Conservation (phyloP, 2,113 vertebrate species). For the Otocyon megalotis region DNA sequence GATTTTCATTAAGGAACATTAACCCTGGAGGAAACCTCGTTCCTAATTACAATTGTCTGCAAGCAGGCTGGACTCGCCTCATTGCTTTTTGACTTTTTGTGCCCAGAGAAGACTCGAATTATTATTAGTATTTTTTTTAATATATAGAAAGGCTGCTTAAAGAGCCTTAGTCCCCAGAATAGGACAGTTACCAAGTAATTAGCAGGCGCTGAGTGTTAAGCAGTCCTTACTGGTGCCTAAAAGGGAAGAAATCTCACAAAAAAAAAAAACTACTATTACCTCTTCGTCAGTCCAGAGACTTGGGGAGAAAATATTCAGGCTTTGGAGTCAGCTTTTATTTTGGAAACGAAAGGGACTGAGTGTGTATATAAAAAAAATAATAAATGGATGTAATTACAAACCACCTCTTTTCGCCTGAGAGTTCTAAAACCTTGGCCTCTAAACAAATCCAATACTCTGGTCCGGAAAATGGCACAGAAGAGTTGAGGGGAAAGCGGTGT, state of each 20-base stretch:
- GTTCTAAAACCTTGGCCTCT: conserved; percentile 50
- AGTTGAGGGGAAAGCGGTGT: not conserved
- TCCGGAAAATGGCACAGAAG: conserved; percentile 21
- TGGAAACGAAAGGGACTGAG: not conserved
- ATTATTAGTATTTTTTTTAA: not conserved
- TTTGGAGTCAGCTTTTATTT: conserved; percentile 60
- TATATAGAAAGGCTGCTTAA: not conserved
- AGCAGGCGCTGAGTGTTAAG: not conserved
- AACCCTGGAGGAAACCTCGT: not conserved
- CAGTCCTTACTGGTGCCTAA: not conserved
- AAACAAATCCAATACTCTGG: conserved; percentile 45
- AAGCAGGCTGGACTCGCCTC: not conserved
- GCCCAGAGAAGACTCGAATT: not conserved
- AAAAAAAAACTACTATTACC: conserved; percentile 38
- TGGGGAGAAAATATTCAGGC: not conserved
- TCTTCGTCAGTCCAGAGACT: not conserved
- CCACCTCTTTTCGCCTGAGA: not conserved
- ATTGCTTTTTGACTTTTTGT: not conserved
- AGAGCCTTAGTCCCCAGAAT: not conserved
- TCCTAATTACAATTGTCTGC: conserved; percentile 33
- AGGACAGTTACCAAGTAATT: not conserved
- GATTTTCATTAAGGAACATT: conserved; percentile 63
- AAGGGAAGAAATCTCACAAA: not conserved
- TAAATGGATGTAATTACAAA: not conserved
- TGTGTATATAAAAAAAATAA: conserved; percentile 35